A percentile compares a stretch with the other conserved stretches of the same genome.
Evolutionary conservation across 2,888 invertebrate species (phyloP).

Genomic region (Stegana nigrithorax): DNA sequence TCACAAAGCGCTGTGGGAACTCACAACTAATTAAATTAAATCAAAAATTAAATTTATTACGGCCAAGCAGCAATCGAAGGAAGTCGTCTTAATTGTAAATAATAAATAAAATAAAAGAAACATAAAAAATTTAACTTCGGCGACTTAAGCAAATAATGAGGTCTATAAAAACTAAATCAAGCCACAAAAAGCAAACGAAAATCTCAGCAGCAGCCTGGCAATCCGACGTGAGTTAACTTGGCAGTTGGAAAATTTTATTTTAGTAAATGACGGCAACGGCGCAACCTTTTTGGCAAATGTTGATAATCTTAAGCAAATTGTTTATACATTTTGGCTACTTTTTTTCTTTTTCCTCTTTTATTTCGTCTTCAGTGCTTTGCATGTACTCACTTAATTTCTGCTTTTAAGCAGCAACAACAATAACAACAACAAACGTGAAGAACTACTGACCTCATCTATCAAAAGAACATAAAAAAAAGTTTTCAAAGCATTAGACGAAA

Average conservation of each 20-base stretch:
- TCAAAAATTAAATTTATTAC: constrained; percentile 6
- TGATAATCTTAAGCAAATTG: not conserved
- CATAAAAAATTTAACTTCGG: not conserved
- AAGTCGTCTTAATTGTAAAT: not conserved
- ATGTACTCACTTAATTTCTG: not conserved
- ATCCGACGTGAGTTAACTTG: too few species aligned
- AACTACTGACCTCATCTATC: constrained; percentile 13
- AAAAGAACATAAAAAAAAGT: not conserved
- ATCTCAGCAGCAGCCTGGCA: too few species aligned
- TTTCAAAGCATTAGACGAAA: not conserved
- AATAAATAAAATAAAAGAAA: not conserved
- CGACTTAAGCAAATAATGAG: not conserved
- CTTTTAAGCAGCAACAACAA: not conserved
- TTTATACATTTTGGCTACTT: not conserved
- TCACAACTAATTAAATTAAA: constrained; percentile 8
- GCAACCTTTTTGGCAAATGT: not conserved
- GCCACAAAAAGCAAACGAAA: not conserved
- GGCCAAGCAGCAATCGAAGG: not conserved
- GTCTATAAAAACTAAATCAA: not conserved
- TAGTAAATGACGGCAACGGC: not conserved
- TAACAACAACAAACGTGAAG: not conserved
- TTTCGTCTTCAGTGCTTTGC: not conserved
- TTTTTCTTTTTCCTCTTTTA: not conserved
- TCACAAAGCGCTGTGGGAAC: constrained; percentile 5
- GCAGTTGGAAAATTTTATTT: constrained; percentile 4